phyloP scores from a whole-genome alignment of 1,140 invertebrate genomes.

The Steinernema khuongi region DNA sequence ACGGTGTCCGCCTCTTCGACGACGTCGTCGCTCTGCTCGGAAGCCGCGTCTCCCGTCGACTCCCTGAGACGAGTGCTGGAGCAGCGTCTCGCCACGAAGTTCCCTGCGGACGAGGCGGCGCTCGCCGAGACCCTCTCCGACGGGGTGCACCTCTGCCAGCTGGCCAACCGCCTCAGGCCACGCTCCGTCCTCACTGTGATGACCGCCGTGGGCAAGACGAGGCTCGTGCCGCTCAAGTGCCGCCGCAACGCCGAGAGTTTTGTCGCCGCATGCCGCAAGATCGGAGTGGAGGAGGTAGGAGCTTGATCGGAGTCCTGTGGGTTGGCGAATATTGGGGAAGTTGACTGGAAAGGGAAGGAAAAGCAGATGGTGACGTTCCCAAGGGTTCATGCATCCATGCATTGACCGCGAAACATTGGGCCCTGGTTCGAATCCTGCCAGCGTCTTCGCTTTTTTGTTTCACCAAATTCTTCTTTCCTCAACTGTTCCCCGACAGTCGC shows the following conservation, averaged over 20 bases:
- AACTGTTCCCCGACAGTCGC: too few relatives aligned
- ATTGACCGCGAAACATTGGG: not conserved
- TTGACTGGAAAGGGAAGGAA: too few relatives aligned
- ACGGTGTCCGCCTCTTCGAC: not conserved
- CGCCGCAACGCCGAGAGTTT: slow-evolving; percentile 23
- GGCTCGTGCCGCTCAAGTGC: slow-evolving; percentile 16
- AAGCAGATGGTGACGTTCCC: too few relatives aligned
- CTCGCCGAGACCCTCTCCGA: slow-evolving; percentile 16
- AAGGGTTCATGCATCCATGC: not conserved
- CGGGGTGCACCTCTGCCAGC: slow-evolving; percentile 26
- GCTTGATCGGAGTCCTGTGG: not conserved
- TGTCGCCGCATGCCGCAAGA: slow-evolving; percentile 22
- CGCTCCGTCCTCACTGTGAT: not conserved
- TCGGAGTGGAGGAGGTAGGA: slow-evolving; percentile 16
- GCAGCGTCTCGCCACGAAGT: not conserved
- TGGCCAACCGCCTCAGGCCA: slow-evolving; percentile 18
- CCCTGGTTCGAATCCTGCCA: slow-evolving; percentile 10
- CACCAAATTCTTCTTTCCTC: too few relatives aligned
- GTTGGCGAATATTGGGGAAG: too few relatives aligned
- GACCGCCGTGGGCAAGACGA: slow-evolving; percentile 18
- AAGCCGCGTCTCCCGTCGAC: not conserved
- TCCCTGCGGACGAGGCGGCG: not conserved
- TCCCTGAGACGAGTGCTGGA: not conserved
- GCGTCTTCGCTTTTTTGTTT: not conserved
- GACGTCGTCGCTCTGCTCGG: slow-evolving; percentile 10